Evolutionary conservation across 2,888 invertebrate species (phyloP), one percentile per base, ranked within the genome.

Genomic region (Acutogordius australiensis): DNA sequence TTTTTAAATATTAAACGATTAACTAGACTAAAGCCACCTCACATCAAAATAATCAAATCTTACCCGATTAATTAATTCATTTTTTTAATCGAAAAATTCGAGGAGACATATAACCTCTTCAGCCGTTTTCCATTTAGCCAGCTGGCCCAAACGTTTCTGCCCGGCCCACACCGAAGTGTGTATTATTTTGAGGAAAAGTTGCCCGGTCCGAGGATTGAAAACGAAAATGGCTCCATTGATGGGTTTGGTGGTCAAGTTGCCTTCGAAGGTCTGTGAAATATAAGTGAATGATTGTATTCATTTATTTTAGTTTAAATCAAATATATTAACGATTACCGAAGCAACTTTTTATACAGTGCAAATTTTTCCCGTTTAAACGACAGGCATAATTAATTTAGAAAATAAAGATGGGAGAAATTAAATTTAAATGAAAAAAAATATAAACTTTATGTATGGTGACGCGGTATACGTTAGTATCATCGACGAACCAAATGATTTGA

Each of bases 81-180:
- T 37, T 13, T 18, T 18, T 37, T 37, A 37, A n/a, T n/a, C n/a
- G n/a, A n/a, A n/a, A 37, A 37, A 37, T 13, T 13, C 37, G 18
- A 37, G 37, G 37, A 18, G 37, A 37, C 8, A 37, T 13, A 37
- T 37, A 37, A 99, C 97, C 81, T 99, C 97, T 76, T 97, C 97
- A 60, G 97, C 97, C 0, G 97, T 99, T 74, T 99, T 97, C 97
- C 97, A 97, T 74, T 97, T 99, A 8, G 97, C 97, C 72, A 97
- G 76, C 77, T 88, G 91, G 67, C 91, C 91, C 2, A 97, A 77
- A 83, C 94, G 94, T 73, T 97, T 97, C 74, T 97, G 94, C 45
- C 94, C 97, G 0, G 97, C 94, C 97, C 97, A 99, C 57, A 99
- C 97, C 2, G 90, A 91, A 0, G 97, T 99, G 73, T 99, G 97